phyloP scores from a whole-genome alignment of 2,888 invertebrate species.

The Eilema sororculum region DNA sequence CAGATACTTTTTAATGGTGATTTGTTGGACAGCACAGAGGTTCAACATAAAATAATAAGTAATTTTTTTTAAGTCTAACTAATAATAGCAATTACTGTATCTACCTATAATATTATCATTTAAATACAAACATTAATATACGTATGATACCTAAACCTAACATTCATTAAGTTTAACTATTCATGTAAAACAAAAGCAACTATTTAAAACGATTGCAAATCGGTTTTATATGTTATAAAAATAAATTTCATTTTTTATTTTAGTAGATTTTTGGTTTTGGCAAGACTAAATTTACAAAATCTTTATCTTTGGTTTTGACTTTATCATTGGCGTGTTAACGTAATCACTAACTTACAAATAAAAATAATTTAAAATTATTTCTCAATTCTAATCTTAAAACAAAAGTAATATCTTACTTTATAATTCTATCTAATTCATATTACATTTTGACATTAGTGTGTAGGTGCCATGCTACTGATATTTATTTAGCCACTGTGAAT shows the following conservation, averaged over 20 bases:
- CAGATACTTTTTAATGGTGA: too few species aligned
- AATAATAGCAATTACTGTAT: not conserved
- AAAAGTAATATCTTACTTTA: slow-evolving; percentile 3
- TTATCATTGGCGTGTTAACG: not conserved
- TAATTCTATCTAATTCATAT: slow-evolving; percentile 17
- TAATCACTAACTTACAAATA: not conserved
- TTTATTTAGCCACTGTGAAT: not conserved
- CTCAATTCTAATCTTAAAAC: slow-evolving; percentile 4
- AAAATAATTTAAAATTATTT: not conserved
- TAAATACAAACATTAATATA: not conserved
- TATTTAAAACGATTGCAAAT: not conserved
- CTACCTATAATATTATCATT: too few species aligned
- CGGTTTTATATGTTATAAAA: not conserved
- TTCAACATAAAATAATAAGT: not conserved
- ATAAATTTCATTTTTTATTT: not conserved
- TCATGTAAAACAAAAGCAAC: not conserved
- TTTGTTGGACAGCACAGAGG: not conserved
- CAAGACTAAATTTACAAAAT: not conserved
- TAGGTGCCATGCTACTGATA: not conserved
- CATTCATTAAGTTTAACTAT: not conserved
- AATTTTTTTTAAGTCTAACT: not conserved
- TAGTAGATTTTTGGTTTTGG: not conserved
- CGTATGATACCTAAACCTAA: not conserved
- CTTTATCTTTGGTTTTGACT: not conserved
- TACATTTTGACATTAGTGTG: slow-evolving; percentile 21